Percentiles rank a stretch among this genome's conserved stretches.
Evolutionary conservation across 2,888 invertebrate species (phyloP).

Genomic region (Euplagia quadripunctaria): DNA sequence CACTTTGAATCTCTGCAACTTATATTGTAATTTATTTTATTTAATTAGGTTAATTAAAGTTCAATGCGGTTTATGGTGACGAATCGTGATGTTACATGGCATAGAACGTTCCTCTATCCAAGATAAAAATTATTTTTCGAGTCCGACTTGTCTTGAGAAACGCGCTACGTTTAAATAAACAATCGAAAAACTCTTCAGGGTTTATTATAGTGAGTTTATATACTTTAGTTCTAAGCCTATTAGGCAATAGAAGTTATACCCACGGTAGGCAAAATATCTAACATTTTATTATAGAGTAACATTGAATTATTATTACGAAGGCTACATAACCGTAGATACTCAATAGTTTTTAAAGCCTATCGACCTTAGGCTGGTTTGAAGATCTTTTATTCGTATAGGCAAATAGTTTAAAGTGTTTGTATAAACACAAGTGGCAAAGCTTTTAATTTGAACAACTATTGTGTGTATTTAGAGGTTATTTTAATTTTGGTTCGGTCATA

Average conservation of each 20-base stretch:
- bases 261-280: neutral
- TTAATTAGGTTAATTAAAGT: too few species aligned
- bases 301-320: neutral
- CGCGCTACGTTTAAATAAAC: too few species aligned
- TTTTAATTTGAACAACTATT: neutral
- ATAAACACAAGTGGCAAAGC: neutral
- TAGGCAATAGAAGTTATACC: neutral
- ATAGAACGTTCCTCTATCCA: too few species aligned
- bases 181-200: too few species aligned
- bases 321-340: neutral
- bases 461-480: neutral
- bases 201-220: too few species aligned
- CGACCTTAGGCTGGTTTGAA: neutral
- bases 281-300: neutral
- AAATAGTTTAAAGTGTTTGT: slow-evolving; percentile 1
- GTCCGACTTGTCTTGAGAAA: too few species aligned
- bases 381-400: neutral
- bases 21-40: too few species aligned
- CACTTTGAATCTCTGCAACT: too few species aligned
- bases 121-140: too few species aligned
- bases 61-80: too few species aligned
- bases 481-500: neutral
- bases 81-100: too few species aligned
- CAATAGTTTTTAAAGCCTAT: neutral
- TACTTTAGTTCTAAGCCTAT: too few species aligned